These are phyloP conservation scores for Bombyx huttoni DNA, from an alignment of 2,888 invertebrate species.

Conservation along the genomic window DNA sequence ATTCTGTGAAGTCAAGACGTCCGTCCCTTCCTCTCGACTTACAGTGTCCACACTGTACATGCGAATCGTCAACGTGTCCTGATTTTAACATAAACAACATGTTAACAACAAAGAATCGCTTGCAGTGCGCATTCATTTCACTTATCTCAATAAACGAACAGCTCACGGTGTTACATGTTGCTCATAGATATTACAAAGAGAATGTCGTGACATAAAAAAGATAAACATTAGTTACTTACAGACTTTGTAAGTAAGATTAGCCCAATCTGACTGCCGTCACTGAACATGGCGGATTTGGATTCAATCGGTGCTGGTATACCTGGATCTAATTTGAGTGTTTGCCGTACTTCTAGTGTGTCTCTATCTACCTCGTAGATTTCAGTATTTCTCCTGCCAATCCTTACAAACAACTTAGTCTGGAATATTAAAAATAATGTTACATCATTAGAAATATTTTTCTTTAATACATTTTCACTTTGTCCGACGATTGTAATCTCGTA, in stretches of 20 bases:
- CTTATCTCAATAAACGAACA: background rate
- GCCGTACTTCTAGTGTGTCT: constrained; percentile 45
- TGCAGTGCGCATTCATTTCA: background rate
- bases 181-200: too few relatives aligned
- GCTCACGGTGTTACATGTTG: too few relatives aligned
- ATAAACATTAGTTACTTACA: constrained; percentile 29
- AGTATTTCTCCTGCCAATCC: constrained; percentile 69
- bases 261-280: constrained; percentile 62
- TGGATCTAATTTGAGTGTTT: constrained; percentile 41
- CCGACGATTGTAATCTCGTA: too few relatives aligned
- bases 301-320: constrained; percentile 36
- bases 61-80: constrained; percentile 53
- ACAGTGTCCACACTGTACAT: constrained; percentile 42
- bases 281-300: constrained; percentile 51
- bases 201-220: background rate
- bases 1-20: constrained; percentile 30
- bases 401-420: constrained; percentile 86
- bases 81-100: constrained; percentile 3
- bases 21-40: constrained; percentile 22
- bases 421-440: background rate
- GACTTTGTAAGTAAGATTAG: constrained; percentile 56
- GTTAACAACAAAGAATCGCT: background rate
- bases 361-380: constrained; percentile 59
- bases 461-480: background rate
- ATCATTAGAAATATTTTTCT: background rate